Conservation (phyloP, 92 coral and sea anemone species). For the Porites evermanni region DNA sequence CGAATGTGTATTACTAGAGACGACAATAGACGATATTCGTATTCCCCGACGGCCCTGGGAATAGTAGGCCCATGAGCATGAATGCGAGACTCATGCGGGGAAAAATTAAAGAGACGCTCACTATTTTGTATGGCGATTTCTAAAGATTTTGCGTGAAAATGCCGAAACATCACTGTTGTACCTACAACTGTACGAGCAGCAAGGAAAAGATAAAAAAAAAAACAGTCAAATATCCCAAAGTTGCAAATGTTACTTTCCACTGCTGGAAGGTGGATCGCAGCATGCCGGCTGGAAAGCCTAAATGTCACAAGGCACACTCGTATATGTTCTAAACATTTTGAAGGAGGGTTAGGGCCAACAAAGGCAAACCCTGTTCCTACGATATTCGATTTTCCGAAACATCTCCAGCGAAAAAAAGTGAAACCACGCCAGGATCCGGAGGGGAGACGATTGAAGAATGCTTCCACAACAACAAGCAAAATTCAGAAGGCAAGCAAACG, state of each 20-base stretch:
- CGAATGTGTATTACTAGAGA: too few relatives aligned
- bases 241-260: conserved; percentile 7
- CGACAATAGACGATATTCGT: too few relatives aligned
- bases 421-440: conserved; percentile 30
- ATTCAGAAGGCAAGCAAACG: conserved; percentile 31
- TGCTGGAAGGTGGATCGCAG: conserved; percentile 28
- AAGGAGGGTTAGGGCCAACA: conserved; percentile 34
- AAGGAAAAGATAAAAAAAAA: conserved; percentile 12
- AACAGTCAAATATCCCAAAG: conserved; percentile 27
- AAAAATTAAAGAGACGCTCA: background rate
- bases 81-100: too few relatives aligned
- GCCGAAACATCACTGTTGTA: conserved; percentile 26
- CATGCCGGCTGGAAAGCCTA: conserved; percentile 34
- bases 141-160: background rate
- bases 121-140: conserved; percentile 10
- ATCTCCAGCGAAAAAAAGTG: conserved; percentile 23
- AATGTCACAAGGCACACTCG: conserved; percentile 39
- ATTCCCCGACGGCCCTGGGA: too few relatives aligned
- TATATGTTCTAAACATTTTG: conserved; percentile 41
- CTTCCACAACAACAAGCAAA: conserved; percentile 22
- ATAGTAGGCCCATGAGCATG: too few relatives aligned
- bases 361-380: conserved; percentile 18
- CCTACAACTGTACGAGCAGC: conserved; percentile 28
- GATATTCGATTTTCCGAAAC: background rate
- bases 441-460: conserved; percentile 6